Percentiles rank a stretch among this genome's conserved stretches.
phyloP scores from a whole-genome alignment of 2,888 invertebrate genomes.

The Lasius platythorax region DNA sequence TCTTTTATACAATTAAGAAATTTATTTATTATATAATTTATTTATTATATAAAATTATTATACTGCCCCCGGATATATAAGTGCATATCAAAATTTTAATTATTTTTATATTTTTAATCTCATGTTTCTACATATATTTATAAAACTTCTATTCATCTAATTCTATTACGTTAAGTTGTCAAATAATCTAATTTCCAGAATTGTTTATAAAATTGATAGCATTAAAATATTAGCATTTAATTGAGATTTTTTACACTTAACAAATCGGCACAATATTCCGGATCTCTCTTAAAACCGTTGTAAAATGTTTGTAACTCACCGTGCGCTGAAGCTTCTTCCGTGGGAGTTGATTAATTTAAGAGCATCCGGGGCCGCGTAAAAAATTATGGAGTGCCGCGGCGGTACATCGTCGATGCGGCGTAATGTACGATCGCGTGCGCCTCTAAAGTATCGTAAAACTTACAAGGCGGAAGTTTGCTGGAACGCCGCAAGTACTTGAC shows the following conservation, averaged over 20 bases:
- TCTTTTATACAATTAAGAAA: background rate
- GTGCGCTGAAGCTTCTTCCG: background rate
- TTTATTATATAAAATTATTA: background rate
- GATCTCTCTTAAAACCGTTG: constrained; percentile 2
- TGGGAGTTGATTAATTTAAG: constrained; percentile 48
- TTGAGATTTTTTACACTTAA: background rate
- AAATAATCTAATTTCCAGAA: constrained; percentile 6
- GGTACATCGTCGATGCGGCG: constrained; percentile 45
- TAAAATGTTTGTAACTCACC: constrained; percentile 5
- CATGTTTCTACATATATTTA: background rate
- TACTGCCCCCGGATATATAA: background rate
- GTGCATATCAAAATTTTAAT: background rate
- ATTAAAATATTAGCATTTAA: background rate
- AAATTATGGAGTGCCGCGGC: constrained; percentile 47
- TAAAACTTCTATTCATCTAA: background rate
- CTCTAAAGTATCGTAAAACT: constrained; percentile 71
- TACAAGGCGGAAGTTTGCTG: constrained; percentile 65
- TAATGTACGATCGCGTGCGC: constrained; percentile 62
- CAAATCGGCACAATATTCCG: constrained; percentile 11
- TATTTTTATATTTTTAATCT: background rate
- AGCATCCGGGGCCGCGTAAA: constrained; percentile 36
- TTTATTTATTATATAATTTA: too few species aligned
- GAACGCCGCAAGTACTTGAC: constrained; percentile 71
- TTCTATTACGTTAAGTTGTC: background rate
- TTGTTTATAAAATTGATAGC: background rate